These are phyloP conservation scores for Clytia hemisphaerica DNA, from an alignment of 30 jellyfish, hydroid and myxozoan genomes.

Conservation along the genomic window DNA sequence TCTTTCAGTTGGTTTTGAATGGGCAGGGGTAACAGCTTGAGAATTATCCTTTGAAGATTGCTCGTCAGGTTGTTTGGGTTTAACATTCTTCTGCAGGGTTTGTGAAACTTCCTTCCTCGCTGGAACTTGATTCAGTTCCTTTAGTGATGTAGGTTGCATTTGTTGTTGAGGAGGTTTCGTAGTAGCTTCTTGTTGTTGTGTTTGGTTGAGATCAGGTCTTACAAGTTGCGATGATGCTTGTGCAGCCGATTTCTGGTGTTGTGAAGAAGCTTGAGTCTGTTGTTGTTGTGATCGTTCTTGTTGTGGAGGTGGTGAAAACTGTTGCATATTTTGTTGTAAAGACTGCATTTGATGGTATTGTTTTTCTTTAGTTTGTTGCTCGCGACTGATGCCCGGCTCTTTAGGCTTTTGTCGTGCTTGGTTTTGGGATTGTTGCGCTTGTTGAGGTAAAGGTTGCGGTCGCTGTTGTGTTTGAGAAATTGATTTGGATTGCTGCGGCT, in stretches of 20 bases:
- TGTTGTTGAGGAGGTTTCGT: background rate
- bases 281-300: background rate
- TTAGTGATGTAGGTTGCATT: background rate
- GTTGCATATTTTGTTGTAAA: background rate
- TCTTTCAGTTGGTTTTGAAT: no score
- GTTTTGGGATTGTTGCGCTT: no score
- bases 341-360: background rate
- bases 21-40: no score
- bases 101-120: background rate
- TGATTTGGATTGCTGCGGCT: no score
- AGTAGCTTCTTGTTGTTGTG: background rate
- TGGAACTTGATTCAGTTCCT: background rate
- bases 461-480: no score
- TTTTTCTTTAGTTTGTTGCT: background rate
- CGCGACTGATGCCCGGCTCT: background rate
- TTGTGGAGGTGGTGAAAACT: background rate
- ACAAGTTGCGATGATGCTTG: background rate
- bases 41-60: no score
- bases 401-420: background rate
- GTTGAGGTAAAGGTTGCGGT: no score
- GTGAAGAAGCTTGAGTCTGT: background rate
- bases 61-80: background rate
- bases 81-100: background rate
- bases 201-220: background rate
- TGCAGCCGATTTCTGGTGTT: background rate